Evolutionary conservation across 2,888 invertebrate species (phyloP), one percentile per base, ranked within the genome.

Genomic region (Lycaena phlaeas): DNA sequence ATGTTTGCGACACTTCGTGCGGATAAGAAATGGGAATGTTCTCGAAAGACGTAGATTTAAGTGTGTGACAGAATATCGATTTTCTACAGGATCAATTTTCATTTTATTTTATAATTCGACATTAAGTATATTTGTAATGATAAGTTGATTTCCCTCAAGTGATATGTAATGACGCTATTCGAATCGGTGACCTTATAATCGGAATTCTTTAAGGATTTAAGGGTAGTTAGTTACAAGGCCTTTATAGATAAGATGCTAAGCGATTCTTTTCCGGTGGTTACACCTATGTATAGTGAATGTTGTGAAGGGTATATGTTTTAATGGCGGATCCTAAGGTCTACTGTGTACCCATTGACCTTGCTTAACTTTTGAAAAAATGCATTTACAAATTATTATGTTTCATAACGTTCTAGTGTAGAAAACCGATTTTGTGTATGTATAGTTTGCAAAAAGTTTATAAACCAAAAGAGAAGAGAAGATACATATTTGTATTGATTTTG

Each of bases 191-290:
- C 78, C 78, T 81, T 81, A 70, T 68, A 69, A 68, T 68, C 67
- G 76, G 74, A 75, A 79, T 81, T 79, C 70, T 74, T 70, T 68
- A 78, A 73, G 73, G 75, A 76, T 71, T 61, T 79, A 79, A 81
- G 79, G 72, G 74, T 81, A 79, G 79, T 59, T 78, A 77, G 72
- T 67, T 66, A 70, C 70, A 79, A 65, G 81, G 82, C 82, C 82
- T 82, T 82, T 68, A 68, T 68, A 75, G 68, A 61, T 74, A 69
- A 70, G 67, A 54, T 68, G 67, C 62, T 68, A 66, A 65, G 73
- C 70, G 59, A 62, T 59, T 58, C 56, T 64, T 59, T 57, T 57
- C 68, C 41, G 59, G 61, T 64, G 64, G 59, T 60, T 56, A 59
- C 70, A 67, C 22, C 11, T 17, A 18, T 17, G 68, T 68, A 66